phyloP scores from a whole-genome alignment of 2,888 invertebrate species.

The Cyaniris semiargus region DNA sequence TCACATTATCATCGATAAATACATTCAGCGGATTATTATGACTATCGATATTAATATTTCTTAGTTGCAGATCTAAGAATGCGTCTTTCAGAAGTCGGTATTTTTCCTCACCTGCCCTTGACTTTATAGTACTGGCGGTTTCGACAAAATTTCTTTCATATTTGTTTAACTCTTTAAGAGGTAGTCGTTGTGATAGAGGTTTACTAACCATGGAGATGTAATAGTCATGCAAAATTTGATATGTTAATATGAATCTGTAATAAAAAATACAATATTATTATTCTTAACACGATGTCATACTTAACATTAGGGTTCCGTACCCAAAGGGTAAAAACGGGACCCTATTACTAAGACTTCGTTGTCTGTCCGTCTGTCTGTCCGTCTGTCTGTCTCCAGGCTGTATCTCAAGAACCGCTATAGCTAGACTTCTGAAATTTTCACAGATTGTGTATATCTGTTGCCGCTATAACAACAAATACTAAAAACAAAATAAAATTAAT shows the following conservation, averaged over 20 bases:
- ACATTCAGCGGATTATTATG: constrained; percentile 70
- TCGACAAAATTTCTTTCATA: constrained; percentile 62
- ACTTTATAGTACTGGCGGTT: constrained; percentile 57
- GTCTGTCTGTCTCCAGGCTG: too few relatives aligned
- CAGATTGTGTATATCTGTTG: too few relatives aligned
- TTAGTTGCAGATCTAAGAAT: constrained; percentile 64
- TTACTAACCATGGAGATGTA: constrained; percentile 66
- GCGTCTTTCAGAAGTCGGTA: constrained; percentile 59
- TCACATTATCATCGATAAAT: constrained; percentile 68
- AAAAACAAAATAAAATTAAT: too few relatives aligned
- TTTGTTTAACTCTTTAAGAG: constrained; percentile 65
- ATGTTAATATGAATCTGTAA: constrained; percentile 67
- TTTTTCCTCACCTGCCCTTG: constrained; percentile 66
- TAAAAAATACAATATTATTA: constrained; percentile 46
- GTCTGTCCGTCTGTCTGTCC: too few relatives aligned
- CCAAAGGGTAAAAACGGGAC: too few relatives aligned
- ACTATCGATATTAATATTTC: constrained; percentile 62
- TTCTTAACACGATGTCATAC: not conserved
- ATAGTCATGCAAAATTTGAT: constrained; percentile 73
- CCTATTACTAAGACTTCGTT: too few relatives aligned
- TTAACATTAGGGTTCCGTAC: too few relatives aligned
- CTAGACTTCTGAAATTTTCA: too few relatives aligned
- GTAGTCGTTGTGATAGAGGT: constrained; percentile 60
- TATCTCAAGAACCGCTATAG: too few relatives aligned
- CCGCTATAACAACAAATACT: too few relatives aligned